phyloP scores from a whole-genome alignment of 2,797 vertebrate species.

The Pogoniulus pusillus region DNA sequence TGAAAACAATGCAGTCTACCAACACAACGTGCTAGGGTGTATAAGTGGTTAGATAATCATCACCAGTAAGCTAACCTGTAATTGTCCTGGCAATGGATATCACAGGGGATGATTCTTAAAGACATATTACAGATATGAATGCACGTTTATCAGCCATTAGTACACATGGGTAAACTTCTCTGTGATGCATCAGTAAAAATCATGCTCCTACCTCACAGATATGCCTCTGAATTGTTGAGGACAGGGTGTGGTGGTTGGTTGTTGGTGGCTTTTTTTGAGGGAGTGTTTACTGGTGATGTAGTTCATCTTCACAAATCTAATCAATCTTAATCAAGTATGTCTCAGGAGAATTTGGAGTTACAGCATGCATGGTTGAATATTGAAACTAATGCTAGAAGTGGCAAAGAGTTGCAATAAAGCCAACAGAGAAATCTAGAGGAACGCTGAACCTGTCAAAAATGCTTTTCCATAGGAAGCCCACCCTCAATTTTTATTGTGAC shows the following conservation, averaged over 20 bases:
- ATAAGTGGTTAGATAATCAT: background rate
- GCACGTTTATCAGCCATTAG: background rate
- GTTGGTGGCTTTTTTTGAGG: no score
- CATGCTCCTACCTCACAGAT: background rate
- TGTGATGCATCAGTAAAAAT: background rate
- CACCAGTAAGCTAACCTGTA: background rate
- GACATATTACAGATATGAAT: background rate
- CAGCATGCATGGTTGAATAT: background rate
- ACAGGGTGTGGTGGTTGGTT: no score
- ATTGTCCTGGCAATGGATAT: background rate
- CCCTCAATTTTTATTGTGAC: background rate
- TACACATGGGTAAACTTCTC: background rate
- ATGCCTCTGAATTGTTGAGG: background rate
- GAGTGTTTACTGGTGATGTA: background rate
- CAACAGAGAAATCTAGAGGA: background rate
- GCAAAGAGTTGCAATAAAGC: background rate
- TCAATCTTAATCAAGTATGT: background rate
- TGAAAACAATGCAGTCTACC: background rate
- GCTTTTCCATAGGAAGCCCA: background rate
- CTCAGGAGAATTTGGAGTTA: background rate
- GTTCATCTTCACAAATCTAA: background rate
- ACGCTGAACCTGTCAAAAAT: background rate
- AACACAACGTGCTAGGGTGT: rapidly evolving
- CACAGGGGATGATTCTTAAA: background rate
- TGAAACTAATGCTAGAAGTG: background rate